Evolutionary conservation across 2,797 vertebrate species (phyloP).

Genomic region (Coluber constrictor): DNA sequence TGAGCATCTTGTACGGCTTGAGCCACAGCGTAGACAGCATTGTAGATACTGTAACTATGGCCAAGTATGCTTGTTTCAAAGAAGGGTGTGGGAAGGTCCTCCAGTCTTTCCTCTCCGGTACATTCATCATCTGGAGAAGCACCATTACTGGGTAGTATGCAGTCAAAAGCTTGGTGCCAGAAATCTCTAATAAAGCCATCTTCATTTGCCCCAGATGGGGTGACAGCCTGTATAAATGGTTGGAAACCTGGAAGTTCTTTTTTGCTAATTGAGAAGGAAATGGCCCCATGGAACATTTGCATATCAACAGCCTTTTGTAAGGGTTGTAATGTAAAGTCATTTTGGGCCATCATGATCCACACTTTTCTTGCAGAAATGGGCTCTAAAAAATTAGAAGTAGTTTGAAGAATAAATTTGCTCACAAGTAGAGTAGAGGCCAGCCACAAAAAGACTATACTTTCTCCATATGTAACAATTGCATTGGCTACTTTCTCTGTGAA

Average conservation of each 20-base stretch:
- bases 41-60: not conserved
- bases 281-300: too few relatives aligned
- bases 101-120: not conserved
- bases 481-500: not conserved
- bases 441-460: not conserved
- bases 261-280: too few relatives aligned
- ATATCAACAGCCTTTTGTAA: too few relatives aligned
- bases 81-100: not conserved
- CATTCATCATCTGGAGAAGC: not conserved
- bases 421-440: too few relatives aligned
- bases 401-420: too few relatives aligned
- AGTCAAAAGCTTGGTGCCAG: not conserved
- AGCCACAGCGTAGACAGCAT: not conserved
- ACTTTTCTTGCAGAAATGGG: too few relatives aligned
- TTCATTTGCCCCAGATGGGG: not conserved
- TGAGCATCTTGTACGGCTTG: not conserved
- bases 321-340: too few relatives aligned
- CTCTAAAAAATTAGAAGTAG: too few relatives aligned
- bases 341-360: too few relatives aligned
- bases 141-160: not conserved
- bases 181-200: not conserved
- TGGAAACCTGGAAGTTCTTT: too few relatives aligned
- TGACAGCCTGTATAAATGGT: not conserved
- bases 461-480: not conserved
- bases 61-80: not conserved